Base-by-base conservation (phyloP, 2,797 vertebrate species). In the Sus cebifrons region DNA sequence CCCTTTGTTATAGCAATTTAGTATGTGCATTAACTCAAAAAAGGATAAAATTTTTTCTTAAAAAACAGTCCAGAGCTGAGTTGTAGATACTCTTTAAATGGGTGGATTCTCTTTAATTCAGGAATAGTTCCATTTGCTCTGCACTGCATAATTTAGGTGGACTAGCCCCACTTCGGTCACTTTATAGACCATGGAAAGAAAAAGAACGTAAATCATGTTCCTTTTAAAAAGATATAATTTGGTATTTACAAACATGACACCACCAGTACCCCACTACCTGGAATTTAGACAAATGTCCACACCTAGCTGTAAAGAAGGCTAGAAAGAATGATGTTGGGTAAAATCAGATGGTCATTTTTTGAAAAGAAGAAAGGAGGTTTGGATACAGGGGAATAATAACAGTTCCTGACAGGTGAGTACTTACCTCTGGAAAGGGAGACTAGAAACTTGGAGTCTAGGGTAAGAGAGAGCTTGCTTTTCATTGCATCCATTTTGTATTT, bases 351-450 rank as follows among this genome's bases (percentile, higher is more conserved):
- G 7, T 85, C 52, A 62, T 13, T 95, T 52, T 71, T 49, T 44
- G 2, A 89, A 93, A 64, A 21, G 23, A 71, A 97, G 21, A 70
- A 93, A 73, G n/a, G 25, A 58, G n/a, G 2, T 68, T 75, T 81
- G 8, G 7, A 70, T 73, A 32, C 5, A 64, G 25, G 6, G 36
- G 13, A n/a, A 23, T 40, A 91, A 32, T 67, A 75, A 21, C 10
- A 25, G 27, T 75, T 54, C 65, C 60, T 81, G 40, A 58, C 20
- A 21, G 21, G 6, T 65, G 2, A 75, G 17, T 56, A 23, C 64
- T n/a, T 84, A 15, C 20, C 71, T 87, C 23, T 64, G 40, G 18
- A 21, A 60, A 68, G 18, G 25, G 27, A 95, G 12, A 79, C 29
- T 36, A 79, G 15, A 81, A n/a, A 68, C 32, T 62, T 18, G 8